These are phyloP conservation scores for Gymnocypris eckloni DNA, from an alignment of 2,797 vertebrate genomes.

Conservation along the genomic window DNA sequence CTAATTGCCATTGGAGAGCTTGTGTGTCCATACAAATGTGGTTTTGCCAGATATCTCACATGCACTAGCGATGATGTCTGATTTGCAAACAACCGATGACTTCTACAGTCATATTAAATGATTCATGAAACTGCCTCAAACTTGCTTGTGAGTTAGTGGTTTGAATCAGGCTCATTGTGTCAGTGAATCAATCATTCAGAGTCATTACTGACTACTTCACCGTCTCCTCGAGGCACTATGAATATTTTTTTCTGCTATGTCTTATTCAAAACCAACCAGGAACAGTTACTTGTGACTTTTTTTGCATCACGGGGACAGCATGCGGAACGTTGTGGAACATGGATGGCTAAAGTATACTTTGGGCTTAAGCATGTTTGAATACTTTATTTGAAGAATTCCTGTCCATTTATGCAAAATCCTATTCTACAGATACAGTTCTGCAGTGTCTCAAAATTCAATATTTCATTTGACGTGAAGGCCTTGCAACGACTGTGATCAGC, in stretches of 20 bases:
- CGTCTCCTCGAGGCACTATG: background rate
- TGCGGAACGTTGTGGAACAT: too few relatives aligned
- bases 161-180: slow-evolving; percentile 5
- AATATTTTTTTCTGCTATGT: background rate
- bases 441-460: background rate
- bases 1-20: background rate
- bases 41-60: background rate
- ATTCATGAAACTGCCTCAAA: background rate
- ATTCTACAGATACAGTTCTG: background rate
- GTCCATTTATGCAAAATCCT: background rate
- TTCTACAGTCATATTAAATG: background rate
- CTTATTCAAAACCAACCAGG: background rate
- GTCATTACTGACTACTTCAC: background rate
- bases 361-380: background rate
- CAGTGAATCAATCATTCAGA: background rate
- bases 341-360: too few relatives aligned
- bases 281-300: background rate
- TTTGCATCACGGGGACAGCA: too few relatives aligned
- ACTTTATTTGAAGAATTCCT: background rate
- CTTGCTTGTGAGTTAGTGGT: background rate
- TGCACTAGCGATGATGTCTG: background rate
- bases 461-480: slow-evolving; percentile 31
- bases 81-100: background rate
- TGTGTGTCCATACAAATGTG: background rate
- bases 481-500: slow-evolving; percentile 38